A percentile compares a stretch with the other conserved stretches of the same genome.
These are phyloP conservation scores for Sebastes alutus DNA, from an alignment of 2,797 vertebrate genomes.

Conservation along the genomic window DNA sequence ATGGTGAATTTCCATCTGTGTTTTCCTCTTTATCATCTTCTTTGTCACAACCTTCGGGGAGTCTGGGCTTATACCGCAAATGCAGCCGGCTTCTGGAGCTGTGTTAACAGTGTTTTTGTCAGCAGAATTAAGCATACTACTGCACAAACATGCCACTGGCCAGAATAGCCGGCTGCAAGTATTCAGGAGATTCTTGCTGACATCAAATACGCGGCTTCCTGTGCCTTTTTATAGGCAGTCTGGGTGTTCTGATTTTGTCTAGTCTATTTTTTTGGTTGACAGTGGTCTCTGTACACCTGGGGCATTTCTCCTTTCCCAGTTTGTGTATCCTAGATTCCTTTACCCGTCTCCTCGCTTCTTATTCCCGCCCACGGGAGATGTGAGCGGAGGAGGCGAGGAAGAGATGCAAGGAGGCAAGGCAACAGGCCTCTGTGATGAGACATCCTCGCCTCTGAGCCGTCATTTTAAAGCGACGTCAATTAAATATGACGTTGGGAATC, in stretches of 20 bases:
- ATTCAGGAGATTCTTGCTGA: conserved; percentile 30
- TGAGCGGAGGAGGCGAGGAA: not conserved
- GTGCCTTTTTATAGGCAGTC: not conserved
- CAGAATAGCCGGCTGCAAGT: not conserved
- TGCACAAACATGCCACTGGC: conserved; percentile 11
- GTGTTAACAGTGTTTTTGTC: conserved; percentile 38
- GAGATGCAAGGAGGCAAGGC: not conserved
- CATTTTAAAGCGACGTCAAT: not conserved
- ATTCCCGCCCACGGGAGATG: not conserved
- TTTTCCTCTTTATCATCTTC: conserved; percentile 36
- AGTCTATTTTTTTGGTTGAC: not conserved
- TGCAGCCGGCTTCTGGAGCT: not conserved
- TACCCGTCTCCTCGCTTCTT: not conserved
- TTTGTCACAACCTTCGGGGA: conserved; percentile 40
- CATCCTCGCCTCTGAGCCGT: not conserved
- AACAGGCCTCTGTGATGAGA: not conserved
- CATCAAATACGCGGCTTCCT: conserved; percentile 1
- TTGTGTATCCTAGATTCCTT: not conserved
- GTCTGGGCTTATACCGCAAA: not conserved
- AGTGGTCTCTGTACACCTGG: not conserved
- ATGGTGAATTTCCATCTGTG: conserved; percentile 16
- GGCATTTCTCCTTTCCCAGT: not conserved
- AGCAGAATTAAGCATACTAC: conserved; percentile 39
- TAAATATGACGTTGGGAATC: not conserved
- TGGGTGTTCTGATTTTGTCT: conserved; percentile 2